phyloP scores from a whole-genome alignment of 1,140 invertebrate species.

The Cydia pomonella region DNA sequence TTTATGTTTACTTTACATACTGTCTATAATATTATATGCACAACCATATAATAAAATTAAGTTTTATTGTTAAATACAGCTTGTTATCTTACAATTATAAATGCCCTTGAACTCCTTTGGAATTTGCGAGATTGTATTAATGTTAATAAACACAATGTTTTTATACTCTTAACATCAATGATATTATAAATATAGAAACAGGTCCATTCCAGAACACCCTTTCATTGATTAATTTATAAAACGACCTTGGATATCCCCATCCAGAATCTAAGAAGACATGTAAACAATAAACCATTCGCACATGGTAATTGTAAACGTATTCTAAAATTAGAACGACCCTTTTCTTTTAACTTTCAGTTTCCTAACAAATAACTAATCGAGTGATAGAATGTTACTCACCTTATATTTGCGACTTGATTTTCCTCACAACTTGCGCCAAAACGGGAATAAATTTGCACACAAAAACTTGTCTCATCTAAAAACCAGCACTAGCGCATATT shows the following conservation, averaged over 20 bases:
- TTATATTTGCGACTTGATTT: constrained; percentile 48
- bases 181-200: neutral
- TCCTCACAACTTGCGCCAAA: constrained; percentile 53
- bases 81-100: too few species aligned
- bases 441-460: constrained; percentile 57
- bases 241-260: neutral
- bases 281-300: constrained; percentile 5
- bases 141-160: neutral
- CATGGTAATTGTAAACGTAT: constrained; percentile 21
- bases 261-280: neutral
- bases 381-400: constrained; percentile 43
- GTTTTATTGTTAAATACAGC: too few species aligned
- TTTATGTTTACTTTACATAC: neutral
- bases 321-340: constrained; percentile 23
- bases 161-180: constrained; percentile 6
- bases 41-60: neutral
- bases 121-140: neutral
- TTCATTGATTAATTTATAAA: neutral
- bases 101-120: neutral
- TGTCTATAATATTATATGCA: neutral
- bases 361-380: neutral
- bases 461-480: constrained; percentile 58
- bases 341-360: neutral
- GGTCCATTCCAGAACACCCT: neutral
- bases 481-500: constrained; percentile 49